A percentile compares a stretch with the other conserved stretches of the same genome.
Evolutionary conservation across 2,113 vertebrate genomes (phyloP).

Genomic region (Leptosomus discolor): DNA sequence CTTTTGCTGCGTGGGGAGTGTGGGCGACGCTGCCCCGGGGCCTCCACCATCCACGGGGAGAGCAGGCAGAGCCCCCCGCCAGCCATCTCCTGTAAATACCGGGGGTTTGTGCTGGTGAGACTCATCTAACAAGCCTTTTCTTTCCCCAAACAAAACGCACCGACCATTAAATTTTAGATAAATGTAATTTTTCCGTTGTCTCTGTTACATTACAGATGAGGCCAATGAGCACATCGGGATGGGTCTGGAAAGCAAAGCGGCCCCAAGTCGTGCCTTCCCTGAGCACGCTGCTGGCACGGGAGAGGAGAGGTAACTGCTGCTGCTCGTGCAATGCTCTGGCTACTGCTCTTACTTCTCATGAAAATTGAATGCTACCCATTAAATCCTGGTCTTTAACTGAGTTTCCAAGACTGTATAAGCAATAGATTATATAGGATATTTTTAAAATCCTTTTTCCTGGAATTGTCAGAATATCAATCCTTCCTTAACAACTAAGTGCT

Average conservation of each 20-base stretch:
- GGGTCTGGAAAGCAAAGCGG: background rate
- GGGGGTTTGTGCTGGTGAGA: background rate
- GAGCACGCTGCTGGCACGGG: background rate
- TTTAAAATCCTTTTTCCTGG: slow-evolving; percentile 23
- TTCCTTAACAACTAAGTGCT: background rate
- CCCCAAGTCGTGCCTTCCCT: background rate
- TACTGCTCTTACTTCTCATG: background rate
- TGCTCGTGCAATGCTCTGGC: background rate
- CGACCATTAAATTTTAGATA: background rate
- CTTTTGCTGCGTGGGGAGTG: fast-evolving
- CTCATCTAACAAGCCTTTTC: background rate
- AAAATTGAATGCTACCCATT: background rate
- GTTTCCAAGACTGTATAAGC: background rate
- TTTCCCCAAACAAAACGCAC: background rate
- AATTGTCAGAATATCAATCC: slow-evolving; percentile 28
- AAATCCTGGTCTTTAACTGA: background rate
- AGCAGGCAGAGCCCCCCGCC: background rate
- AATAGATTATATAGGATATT: background rate
- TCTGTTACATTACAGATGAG: slow-evolving; percentile 28
- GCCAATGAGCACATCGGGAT: background rate
- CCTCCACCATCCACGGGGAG: no score
- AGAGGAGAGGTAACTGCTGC: slow-evolving; percentile 22
- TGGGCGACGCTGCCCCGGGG: background rate
- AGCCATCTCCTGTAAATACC: background rate
- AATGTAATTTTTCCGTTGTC: background rate